Percentiles rank a stretch among this genome's conserved stretches.
Conservation (phyloP, 2,888 invertebrate species). For the Drosophila neoperkinsi region DNA sequence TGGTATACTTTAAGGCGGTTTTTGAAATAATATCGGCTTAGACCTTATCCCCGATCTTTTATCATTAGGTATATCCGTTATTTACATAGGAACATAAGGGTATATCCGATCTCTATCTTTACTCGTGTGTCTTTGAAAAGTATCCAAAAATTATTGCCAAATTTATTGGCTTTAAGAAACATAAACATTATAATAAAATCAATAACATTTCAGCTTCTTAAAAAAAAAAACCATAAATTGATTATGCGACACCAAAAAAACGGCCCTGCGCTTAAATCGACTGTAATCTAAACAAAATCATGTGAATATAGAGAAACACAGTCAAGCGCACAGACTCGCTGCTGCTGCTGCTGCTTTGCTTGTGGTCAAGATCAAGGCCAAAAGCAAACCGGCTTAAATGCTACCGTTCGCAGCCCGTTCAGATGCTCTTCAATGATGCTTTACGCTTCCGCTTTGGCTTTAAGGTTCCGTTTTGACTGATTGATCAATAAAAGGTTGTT, state of each 20-base stretch:
- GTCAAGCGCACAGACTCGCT: conserved; percentile 1
- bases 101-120: neutral
- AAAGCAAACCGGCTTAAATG: conserved; percentile 63
- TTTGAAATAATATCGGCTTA: conserved; percentile 3
- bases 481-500: conserved; percentile 71
- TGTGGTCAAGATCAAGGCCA: conserved; percentile 82
- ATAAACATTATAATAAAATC: neutral
- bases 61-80: neutral
- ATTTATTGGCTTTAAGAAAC: neutral
- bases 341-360: conserved; percentile 18
- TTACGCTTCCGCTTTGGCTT: conserved; percentile 61
- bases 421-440: conserved; percentile 54
- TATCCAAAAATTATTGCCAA: neutral
- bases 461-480: conserved; percentile 72
- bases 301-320: conserved; percentile 9
- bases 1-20: conserved; percentile 52
- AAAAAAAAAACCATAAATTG: conserved; percentile 24
- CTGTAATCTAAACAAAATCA: conserved; percentile 16
- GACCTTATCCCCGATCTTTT: neutral
- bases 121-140: neutral
- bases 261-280: conserved; percentile 52
- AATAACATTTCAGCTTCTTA: neutral
- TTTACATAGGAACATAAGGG: no score
- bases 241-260: conserved; percentile 21
- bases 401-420: conserved; percentile 57